Percentiles rank a stretch among this genome's conserved stretches.
Conservation (phyloP, 1,140 invertebrate species). For the Aricia agestis region DNA sequence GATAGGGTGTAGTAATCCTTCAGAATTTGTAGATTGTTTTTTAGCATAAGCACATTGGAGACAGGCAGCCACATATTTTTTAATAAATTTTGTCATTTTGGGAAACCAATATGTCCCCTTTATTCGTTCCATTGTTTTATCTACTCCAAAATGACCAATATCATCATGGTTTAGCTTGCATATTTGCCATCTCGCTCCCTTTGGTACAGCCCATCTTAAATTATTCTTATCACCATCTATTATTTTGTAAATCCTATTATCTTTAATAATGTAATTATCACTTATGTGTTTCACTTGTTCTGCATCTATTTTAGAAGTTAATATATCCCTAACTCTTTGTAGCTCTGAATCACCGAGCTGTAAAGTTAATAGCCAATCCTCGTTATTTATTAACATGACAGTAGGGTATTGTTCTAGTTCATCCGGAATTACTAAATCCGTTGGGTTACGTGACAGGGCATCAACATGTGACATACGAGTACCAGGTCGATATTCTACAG, state of each 20-base stretch:
- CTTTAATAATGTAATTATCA: slow-evolving; percentile 29
- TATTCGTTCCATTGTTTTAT: slow-evolving; percentile 33
- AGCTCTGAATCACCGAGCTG: slow-evolving; percentile 25
- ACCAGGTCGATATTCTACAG: slow-evolving; percentile 43
- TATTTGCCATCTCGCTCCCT: slow-evolving; percentile 31
- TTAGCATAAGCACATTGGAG: slow-evolving; percentile 36
- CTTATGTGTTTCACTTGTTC: slow-evolving; percentile 28
- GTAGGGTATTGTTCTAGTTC: slow-evolving; percentile 4
- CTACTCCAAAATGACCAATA: slow-evolving; percentile 30
- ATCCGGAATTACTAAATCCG: background rate
- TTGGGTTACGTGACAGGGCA: slow-evolving; percentile 38
- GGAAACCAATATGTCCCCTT: slow-evolving; percentile 36
- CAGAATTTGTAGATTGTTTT: slow-evolving; percentile 1
- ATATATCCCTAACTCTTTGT: slow-evolving; percentile 20
- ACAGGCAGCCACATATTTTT: slow-evolving; percentile 37
- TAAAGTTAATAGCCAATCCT: slow-evolving; percentile 28
- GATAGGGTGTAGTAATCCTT: slow-evolving; percentile 34
- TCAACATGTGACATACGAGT: slow-evolving; percentile 45
- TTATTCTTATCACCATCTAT: slow-evolving; percentile 23
- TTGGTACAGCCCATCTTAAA: slow-evolving; percentile 30
- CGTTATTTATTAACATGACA: slow-evolving; percentile 20
- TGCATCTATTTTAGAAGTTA: slow-evolving; percentile 21
- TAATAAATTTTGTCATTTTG: slow-evolving; percentile 34
- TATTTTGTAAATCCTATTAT: slow-evolving; percentile 28
- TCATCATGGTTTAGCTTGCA: slow-evolving; percentile 33